Base-by-base conservation (phyloP, 2,113 vertebrate species). In the Rousettus leschenaultii region DNA sequence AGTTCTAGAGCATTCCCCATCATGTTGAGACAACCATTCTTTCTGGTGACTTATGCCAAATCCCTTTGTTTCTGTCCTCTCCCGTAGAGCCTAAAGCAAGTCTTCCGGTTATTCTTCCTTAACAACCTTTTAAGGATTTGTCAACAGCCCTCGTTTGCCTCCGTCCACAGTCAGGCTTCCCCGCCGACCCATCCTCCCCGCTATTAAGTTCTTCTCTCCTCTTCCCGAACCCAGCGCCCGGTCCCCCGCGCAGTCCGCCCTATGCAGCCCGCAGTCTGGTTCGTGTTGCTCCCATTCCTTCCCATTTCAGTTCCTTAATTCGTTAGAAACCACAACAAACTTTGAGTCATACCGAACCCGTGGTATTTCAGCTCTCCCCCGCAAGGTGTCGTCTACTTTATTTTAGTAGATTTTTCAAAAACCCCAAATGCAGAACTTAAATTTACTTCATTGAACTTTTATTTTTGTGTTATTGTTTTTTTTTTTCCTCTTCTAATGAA, bases 141-240 rank as follows among this genome's bases (percentile, higher is more conserved):
- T 12, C 33, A 59, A 73, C 6, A 3, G 30, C 24, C 71, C 33
- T 66, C 4, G 1, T 45, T 53, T 18, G 3, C 57, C 65, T 59
- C 22, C 1, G 26, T 5, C 15, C 30, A 0, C 59, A 13, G 61
- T 40, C 1, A 5, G 55, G 22, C 19, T 13, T 5, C 24, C 30
- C 51, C 57, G 26, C 63, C 7, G 0, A 55, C 70, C 71, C 40
- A 13, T 43, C 51, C 28, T 91, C 7, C 10, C 38, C 12, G 1
- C 11, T 24, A 33, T 28, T 12, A 7, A 16, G 48, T 35, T 83
- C 59, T 22, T 80, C 8, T 66, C 7, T 35, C 0, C 38, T 85
- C 61, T 22, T 57, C 45, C 51, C 57, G 43, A 57, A 4, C 43
- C 28, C 21, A 6, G 22, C 2, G 13, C 57, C 53, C 40, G 35